Evolutionary conservation across 2,113 vertebrate genomes (phyloP), one percentile per base, ranked within the genome.

Genomic region (Spilogale gracilis): DNA sequence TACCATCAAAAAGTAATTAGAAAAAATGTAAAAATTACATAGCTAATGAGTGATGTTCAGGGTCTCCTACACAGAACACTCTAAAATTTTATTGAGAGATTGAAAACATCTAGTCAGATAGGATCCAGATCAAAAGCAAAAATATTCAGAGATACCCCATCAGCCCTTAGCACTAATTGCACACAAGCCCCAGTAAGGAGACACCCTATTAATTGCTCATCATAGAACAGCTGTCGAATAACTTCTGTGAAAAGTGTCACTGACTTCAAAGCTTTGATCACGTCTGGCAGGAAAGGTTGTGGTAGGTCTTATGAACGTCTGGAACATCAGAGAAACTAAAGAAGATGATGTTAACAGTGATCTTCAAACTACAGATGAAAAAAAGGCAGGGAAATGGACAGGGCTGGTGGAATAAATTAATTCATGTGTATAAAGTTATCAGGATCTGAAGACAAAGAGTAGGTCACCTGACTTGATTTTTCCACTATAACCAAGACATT

Each of bases 281-380:
- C 30, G 6, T 48, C 54, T 84, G 76, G 18, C 32, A 92, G 87
- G 50, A 96, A 97, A 90, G n/a, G 80, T 63, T 95, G 60, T 96
- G 92, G 87, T 89, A 65, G 84, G 86, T 95, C 96, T 97, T 95
- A 89, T 97, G 95, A 97, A 89, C 73, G n/a, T 78, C 90, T 97
- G 48, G 43, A 78, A 45, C 82, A 83, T 95, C 78, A 94, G 38
- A 97, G 4, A 4, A 43, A 32, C 67, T 65, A 94, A 96, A 81
- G 81, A 85, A 95, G 54, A 92, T 38, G 30, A n/a, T 71, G n/a
- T 69, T 48, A 52, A 54, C 50, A 96, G 38, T 50, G 18, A n/a
- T 91, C 20, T 88, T 92, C 25, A 95, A 93, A 88, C 27, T 92
- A 50, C 43, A 69, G 6, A 81, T 80, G 38, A 87, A 5, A 0